Base-by-base conservation (phyloP, 2,888 invertebrate genomes). In the Physocephala rufipes region DNA sequence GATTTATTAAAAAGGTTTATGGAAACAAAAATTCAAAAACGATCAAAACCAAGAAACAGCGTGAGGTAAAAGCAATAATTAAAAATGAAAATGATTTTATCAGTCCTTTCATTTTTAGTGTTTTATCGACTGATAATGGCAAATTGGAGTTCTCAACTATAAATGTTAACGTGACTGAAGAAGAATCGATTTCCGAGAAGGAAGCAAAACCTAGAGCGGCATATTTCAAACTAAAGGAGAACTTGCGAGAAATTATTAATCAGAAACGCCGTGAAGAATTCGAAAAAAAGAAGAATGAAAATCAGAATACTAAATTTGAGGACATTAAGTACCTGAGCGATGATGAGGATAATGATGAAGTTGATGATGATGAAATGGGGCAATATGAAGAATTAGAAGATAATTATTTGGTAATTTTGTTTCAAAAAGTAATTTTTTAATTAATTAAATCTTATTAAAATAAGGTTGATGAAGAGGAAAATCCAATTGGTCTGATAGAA, bases 1-100 rank as follows among this genome's bases (percentile, higher is more conserved):
- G 86, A 89, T 70, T 87, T 95, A 45, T 90, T 93, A 82, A 89
- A 93, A 76, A 88, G 93, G 74, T 92, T 93, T 81, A 86, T 90
- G 49, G 90, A 90, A 80, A 94, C 94, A 78, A 87, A 90, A 0
- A 87, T 88, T 55, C 89, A 88, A 72, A 89, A 89, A 43, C 90
- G 82, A 79, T 86, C 74, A 86, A 89, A 83, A 84, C 89, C 79
- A 87, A 89, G 80, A 86, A 89, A 75, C 87, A 90, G 81, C 84
- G 89, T 80, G 7, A 80, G 78, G 84, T 83, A 67, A 76, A 76
- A 16, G 21, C 19, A 47, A 26, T 26, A 58, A n/a, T 47, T 65
- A 13, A 13, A 21, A 15, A 9, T 21, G 2, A 7, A n/a, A 7
- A 49, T n/a, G 30, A 26, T 16, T 24, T 36, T 19, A 4, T 21